Conservation (phyloP, 2,888 invertebrate species). For the Tubulanus polymorphus region DNA sequence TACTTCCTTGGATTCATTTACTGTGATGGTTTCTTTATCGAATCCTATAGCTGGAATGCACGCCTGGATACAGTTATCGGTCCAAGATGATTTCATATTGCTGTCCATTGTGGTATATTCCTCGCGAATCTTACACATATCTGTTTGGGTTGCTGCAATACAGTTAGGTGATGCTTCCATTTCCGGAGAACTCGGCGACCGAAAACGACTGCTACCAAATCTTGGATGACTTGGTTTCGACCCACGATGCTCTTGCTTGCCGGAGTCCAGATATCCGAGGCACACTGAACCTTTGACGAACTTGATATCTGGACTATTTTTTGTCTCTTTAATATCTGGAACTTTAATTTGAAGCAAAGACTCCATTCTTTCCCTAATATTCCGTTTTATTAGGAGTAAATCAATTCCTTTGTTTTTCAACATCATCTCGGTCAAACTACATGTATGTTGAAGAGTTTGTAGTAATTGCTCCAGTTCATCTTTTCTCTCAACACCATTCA, state of each 20-base stretch:
- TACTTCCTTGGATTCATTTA: too few relatives aligned
- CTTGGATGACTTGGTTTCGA: too few relatives aligned
- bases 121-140: too few relatives aligned
- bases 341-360: slow-evolving; percentile 32
- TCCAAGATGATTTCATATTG: too few relatives aligned
- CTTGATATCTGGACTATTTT: slow-evolving; percentile 33
- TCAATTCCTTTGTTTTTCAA: slow-evolving; percentile 48
- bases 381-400: slow-evolving; percentile 46
- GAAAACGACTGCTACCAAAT: too few relatives aligned
- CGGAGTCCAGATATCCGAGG: slow-evolving; percentile 29
- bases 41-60: too few relatives aligned
- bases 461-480: slow-evolving; percentile 37
- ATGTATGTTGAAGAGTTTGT: slow-evolving; percentile 41
- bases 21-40: too few relatives aligned
- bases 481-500: slow-evolving; percentile 39
- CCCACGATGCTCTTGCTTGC: too few relatives aligned
- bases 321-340: slow-evolving; percentile 24
- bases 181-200: not conserved
- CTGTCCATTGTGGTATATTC: too few relatives aligned
- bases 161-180: not conserved
- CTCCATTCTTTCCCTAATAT: slow-evolving; percentile 44
- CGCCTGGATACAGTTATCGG: too few relatives aligned
- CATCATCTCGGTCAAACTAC: slow-evolving; percentile 44
- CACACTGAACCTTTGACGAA: slow-evolving; percentile 43
- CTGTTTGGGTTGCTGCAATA: too few relatives aligned